A percentile compares a stretch with the other conserved stretches of the same genome.
Evolutionary conservation across 1,140 invertebrate genomes (phyloP).

Genomic region (Triops cancriformis): DNA sequence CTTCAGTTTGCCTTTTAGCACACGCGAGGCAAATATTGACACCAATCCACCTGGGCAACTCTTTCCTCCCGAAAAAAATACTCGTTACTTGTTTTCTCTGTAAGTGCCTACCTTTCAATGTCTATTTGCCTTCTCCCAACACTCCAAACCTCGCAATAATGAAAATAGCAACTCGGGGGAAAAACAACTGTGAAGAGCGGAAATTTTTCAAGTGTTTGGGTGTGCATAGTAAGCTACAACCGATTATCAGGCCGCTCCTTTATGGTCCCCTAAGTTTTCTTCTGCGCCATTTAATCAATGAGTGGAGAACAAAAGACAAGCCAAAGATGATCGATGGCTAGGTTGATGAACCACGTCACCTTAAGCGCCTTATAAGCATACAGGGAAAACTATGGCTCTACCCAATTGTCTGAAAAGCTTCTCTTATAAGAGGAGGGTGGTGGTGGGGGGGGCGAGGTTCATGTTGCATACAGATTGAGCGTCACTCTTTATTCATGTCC

Average conservation of each 20-base stretch:
- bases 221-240: background rate
- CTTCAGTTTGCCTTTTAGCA: background rate
- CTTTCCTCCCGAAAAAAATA: too few relatives aligned
- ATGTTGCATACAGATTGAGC: constrained; percentile 4
- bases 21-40: constrained; percentile 6
- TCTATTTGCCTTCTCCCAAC: too few relatives aligned
- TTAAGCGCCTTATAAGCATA: background rate
- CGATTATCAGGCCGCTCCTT: background rate
- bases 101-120: too few relatives aligned
- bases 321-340: background rate
- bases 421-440: background rate
- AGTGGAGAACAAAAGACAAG: background rate
- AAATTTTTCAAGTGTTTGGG: background rate
- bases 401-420: background rate
- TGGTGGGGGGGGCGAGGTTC: background rate
- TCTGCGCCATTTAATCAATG: background rate
- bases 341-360: background rate
- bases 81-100: too few relatives aligned
- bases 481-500: background rate
- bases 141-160: too few relatives aligned
- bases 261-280: background rate
- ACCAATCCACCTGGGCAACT: background rate
- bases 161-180: too few relatives aligned
- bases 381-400: background rate
- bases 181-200: background rate